Percentiles rank a stretch among this genome's conserved stretches.
phyloP scores from a whole-genome alignment of 2,113 vertebrate species.

The Aspidoscelis tigris region DNA sequence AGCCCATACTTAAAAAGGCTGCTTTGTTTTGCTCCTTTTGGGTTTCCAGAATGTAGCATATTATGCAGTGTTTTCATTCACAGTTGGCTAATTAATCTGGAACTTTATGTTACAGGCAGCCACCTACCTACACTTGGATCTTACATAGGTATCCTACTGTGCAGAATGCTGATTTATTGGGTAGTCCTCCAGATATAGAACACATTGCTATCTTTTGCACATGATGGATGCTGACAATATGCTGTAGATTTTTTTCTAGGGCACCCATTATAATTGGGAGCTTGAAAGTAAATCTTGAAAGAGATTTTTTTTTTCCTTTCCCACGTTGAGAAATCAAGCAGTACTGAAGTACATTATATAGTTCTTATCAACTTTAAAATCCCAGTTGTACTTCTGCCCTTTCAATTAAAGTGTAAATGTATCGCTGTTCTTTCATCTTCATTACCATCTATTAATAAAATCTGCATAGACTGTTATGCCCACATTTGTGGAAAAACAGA shows the following conservation, averaged over 20 bases:
- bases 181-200: conserved; percentile 3
- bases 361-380: conserved; percentile 17
- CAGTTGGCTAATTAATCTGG: conserved; percentile 4
- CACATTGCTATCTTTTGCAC: conserved; percentile 10
- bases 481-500: conserved; percentile 6
- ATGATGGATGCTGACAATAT: conserved; percentile 1
- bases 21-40: not conserved
- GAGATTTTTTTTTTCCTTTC: conserved; percentile 35
- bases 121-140: not conserved
- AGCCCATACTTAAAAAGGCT: not conserved
- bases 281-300: conserved; percentile 32
- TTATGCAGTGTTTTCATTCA: not conserved
- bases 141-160: not conserved
- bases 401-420: conserved; percentile 11
- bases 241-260: not conserved
- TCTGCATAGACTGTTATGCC: not conserved
- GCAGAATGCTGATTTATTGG: not conserved
- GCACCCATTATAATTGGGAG: conserved; percentile 8
- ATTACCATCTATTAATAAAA: conserved; percentile 1
- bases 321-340: conserved; percentile 39
- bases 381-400: conserved; percentile 3
- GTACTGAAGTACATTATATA: not conserved
- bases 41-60: not conserved
- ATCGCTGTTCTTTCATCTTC: not conserved
- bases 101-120: not conserved